Conservation (phyloP, 2,797 vertebrate species). For the Allobates femoralis region DNA sequence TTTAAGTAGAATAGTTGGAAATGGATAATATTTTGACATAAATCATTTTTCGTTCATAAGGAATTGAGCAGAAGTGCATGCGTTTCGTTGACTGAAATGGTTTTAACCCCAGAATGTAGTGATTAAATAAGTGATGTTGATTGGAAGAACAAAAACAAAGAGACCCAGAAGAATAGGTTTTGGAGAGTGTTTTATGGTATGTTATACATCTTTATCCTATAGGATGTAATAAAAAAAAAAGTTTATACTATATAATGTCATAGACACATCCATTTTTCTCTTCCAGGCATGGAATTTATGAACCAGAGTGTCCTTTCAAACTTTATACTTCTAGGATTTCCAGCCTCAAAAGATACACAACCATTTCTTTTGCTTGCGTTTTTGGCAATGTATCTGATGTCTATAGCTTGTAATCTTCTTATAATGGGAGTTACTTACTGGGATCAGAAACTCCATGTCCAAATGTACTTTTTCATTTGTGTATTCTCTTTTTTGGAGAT, state of each 20-base stretch:
- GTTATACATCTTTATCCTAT: neutral
- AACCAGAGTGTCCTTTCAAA: conserved; percentile 40
- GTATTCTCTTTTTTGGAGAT: conserved; percentile 53
- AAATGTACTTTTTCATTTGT: conserved; percentile 66
- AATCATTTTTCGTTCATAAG: no score
- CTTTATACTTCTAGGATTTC: conserved; percentile 62
- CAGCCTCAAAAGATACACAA: conserved; percentile 20
- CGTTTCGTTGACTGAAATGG: no score
- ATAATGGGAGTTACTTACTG: conserved; percentile 56
- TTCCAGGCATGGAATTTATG: conserved; percentile 15
- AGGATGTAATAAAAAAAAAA: neutral
- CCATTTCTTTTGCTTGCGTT: conserved; percentile 49
- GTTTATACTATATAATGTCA: neutral
- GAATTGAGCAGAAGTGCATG: no score
- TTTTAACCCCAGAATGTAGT: no score
- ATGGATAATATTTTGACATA: no score
- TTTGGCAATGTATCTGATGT: conserved; percentile 39
- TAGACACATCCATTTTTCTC: neutral
- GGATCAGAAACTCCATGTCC: conserved; percentile 59
- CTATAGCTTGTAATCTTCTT: conserved; percentile 56
- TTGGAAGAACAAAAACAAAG: no score
- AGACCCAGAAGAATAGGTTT: no score
- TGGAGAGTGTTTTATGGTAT: neutral
- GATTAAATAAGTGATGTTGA: no score
- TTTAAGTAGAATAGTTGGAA: no score